A percentile compares a stretch with the other conserved stretches of the same genome.
phyloP scores from a whole-genome alignment of 1,140 invertebrate species.

The Hesperophylax magnus region DNA sequence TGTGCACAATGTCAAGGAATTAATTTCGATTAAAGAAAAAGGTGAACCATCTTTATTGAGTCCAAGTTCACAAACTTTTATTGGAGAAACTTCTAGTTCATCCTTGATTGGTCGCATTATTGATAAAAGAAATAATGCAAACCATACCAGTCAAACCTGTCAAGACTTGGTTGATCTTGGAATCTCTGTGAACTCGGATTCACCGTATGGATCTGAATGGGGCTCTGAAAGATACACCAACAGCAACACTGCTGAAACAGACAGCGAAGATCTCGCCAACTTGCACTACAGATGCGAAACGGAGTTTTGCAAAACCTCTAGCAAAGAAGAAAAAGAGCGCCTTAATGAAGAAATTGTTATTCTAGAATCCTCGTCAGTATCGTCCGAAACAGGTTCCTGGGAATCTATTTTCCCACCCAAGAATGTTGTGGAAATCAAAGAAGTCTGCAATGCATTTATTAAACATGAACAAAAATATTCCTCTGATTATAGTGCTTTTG shows the following conservation, averaged over 20 bases:
- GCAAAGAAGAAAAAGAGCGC: constrained; percentile 80
- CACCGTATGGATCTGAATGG: constrained; percentile 14
- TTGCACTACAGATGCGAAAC: constrained; percentile 53
- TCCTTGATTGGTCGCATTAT: neutral
- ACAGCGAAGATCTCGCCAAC: constrained; percentile 10
- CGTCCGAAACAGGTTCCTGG: constrained; percentile 75
- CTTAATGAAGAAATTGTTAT: constrained; percentile 78
- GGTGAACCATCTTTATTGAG: neutral
- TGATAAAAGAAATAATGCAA: neutral
- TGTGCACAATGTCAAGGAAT: neutral
- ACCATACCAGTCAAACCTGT: constrained; percentile 4
- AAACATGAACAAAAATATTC: constrained; percentile 56
- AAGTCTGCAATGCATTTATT: constrained; percentile 61
- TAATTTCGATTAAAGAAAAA: constrained; percentile 1
- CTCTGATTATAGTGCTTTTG: neutral
- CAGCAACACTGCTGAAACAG: constrained; percentile 17
- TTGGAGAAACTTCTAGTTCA: constrained; percentile 21
- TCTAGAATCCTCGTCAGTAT: constrained; percentile 73
- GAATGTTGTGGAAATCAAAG: constrained; percentile 60
- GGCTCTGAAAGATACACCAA: neutral
- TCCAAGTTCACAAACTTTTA: constrained; percentile 13
- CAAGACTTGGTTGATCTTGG: constrained; percentile 11
- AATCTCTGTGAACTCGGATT: constrained; percentile 7
- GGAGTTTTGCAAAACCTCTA: constrained; percentile 61
- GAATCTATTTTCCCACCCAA: constrained; percentile 72